phyloP scores from a whole-genome alignment of 2,888 invertebrate genomes.

The Patella depressa region DNA sequence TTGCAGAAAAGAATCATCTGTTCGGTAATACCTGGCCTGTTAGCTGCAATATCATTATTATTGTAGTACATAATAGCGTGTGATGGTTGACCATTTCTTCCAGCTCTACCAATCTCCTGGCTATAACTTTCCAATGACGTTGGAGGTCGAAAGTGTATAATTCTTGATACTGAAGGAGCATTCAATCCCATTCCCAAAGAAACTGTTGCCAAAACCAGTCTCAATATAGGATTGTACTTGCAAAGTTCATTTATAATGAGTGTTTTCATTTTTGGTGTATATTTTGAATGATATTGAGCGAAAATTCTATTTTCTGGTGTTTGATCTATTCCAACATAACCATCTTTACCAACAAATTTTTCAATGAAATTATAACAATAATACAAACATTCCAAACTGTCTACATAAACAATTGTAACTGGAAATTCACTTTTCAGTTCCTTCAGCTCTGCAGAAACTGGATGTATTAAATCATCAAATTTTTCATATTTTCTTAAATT shows the following conservation, averaged over 20 bases:
- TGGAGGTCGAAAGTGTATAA: constrained; percentile 38
- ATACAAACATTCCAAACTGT: constrained; percentile 30
- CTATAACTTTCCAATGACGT: constrained; percentile 36
- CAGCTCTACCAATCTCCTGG: too few relatives aligned
- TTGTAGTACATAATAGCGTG: too few relatives aligned
- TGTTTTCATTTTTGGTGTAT: constrained; percentile 36
- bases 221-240: constrained; percentile 27
- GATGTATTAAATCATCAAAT: constrained; percentile 14
- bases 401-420: constrained; percentile 31
- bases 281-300: too few relatives aligned
- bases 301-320: constrained; percentile 35
- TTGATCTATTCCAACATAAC: not conserved
- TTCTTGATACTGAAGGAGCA: constrained; percentile 29
- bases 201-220: constrained; percentile 35
- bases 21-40: constrained; percentile 15
- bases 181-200: constrained; percentile 39
- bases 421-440: constrained; percentile 18
- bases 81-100: too few relatives aligned
- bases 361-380: constrained; percentile 13
- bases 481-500: too few relatives aligned
- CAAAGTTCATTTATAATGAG: constrained; percentile 31
- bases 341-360: constrained; percentile 30
- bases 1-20: constrained; percentile 18
- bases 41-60: too few relatives aligned
- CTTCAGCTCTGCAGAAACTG: constrained; percentile 18